These are phyloP conservation scores for Lochmaea crataegi DNA, from an alignment of 2,888 invertebrate species.

Conservation along the genomic window DNA sequence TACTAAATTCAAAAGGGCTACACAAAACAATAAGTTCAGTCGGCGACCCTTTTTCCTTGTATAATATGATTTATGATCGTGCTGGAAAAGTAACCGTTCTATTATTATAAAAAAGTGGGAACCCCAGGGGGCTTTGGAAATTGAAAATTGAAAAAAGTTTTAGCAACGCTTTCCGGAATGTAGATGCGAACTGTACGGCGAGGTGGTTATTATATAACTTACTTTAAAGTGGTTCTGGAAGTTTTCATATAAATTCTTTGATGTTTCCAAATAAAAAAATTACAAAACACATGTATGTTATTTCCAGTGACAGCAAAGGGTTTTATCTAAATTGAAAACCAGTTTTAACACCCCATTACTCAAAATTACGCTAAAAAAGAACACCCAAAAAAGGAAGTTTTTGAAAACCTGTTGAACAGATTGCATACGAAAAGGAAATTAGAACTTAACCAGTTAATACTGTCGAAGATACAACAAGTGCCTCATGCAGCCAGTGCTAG, in stretches of 20 bases:
- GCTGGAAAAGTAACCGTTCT: constrained; percentile 26
- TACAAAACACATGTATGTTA: background rate
- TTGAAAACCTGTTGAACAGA: too few relatives aligned
- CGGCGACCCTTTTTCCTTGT: constrained; percentile 9
- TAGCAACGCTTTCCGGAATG: background rate
- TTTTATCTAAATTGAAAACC: too few relatives aligned
- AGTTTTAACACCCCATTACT: too few relatives aligned
- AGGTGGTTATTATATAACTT: constrained; percentile 13
- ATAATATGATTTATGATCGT: constrained; percentile 26
- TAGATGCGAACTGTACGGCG: constrained; percentile 13
- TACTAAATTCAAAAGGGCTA: constrained; percentile 1
- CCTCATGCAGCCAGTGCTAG: too few relatives aligned
- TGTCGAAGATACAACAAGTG: too few relatives aligned
- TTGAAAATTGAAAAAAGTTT: constrained; percentile 25
- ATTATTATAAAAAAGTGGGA: constrained; percentile 18
- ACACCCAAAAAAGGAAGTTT: too few relatives aligned
- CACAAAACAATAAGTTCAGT: constrained; percentile 29
- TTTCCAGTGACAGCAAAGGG: too few relatives aligned
- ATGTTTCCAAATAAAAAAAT: background rate
- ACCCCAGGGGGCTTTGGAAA: background rate
- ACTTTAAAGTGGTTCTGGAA: background rate
- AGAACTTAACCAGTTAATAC: too few relatives aligned
- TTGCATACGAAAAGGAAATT: too few relatives aligned
- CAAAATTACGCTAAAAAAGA: too few relatives aligned
- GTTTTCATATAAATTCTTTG: background rate